phyloP scores from a whole-genome alignment of 30 jellyfish, hydroid and myxozoan species.

The Aurelia coerulea region DNA sequence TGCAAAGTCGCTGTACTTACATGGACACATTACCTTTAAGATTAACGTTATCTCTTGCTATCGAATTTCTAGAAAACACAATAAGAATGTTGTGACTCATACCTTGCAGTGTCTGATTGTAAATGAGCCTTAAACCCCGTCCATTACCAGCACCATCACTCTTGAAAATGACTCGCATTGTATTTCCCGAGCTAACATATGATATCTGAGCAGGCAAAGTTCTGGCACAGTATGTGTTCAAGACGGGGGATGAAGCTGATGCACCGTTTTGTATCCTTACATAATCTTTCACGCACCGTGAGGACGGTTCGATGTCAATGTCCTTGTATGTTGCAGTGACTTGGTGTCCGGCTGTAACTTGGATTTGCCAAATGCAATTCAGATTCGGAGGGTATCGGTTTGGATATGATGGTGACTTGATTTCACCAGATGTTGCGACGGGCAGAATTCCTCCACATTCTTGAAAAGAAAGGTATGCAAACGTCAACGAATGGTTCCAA shows the following conservation, averaged over 20 bases:
- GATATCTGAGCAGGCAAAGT: slow-evolving; percentile 39
- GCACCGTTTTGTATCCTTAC: slow-evolving; percentile 60
- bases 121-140: slow-evolving; percentile 47
- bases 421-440: slow-evolving; percentile 41
- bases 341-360: slow-evolving; percentile 59
- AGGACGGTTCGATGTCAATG: slow-evolving; percentile 47
- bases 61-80: background rate
- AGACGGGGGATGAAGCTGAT: slow-evolving; percentile 46
- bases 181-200: slow-evolving; percentile 40
- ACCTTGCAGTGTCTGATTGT: slow-evolving; percentile 59
- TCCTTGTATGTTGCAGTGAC: slow-evolving; percentile 39
- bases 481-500: too few species aligned
- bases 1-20: too few species aligned
- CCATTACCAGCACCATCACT: slow-evolving; percentile 63
- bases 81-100: background rate
- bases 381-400: slow-evolving; percentile 54
- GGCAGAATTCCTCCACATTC: slow-evolving; percentile 81
- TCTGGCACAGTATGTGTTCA: slow-evolving; percentile 38
- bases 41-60: too few species aligned
- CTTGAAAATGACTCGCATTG: slow-evolving; percentile 40
- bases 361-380: slow-evolving; percentile 68
- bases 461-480: background rate
- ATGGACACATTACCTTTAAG: too few species aligned
- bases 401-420: slow-evolving; percentile 61
- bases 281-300: slow-evolving; percentile 63